A percentile compares a stretch with the other conserved stretches of the same genome.
These are phyloP conservation scores for Glaucidium brasilianum DNA, from an alignment of 2,113 vertebrate species.

Conservation along the genomic window DNA sequence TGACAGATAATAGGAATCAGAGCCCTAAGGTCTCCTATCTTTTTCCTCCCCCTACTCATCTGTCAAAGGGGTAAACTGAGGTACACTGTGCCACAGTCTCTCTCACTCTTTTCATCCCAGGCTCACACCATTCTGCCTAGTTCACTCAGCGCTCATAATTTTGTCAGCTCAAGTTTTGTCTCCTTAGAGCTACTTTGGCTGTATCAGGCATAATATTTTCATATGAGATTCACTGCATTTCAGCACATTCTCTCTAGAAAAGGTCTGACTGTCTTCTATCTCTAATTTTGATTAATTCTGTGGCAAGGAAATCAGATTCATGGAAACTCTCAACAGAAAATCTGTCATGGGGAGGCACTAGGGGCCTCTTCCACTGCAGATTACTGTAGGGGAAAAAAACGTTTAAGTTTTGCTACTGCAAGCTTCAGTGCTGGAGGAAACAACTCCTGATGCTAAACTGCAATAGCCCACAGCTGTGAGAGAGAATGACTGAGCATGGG, in stretches of 20 bases:
- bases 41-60: background rate
- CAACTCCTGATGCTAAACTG: background rate
- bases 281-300: background rate
- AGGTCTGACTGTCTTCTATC: background rate
- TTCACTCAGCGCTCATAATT: background rate
- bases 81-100: background rate
- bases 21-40: background rate
- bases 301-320: background rate
- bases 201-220: background rate
- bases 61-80: background rate
- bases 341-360: background rate
- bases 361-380: background rate
- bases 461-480: background rate
- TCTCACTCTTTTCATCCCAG: background rate
- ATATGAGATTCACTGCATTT: background rate
- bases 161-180: background rate
- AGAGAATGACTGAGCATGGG: background rate
- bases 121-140: background rate
- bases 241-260: background rate
- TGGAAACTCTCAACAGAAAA: background rate
- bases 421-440: background rate
- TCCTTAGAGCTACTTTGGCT: background rate
- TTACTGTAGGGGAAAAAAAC: background rate
- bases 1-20: background rate
- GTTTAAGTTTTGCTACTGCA: background rate